Conservation (phyloP, 2,888 invertebrate genomes). For the Leptura quadrifasciata region DNA sequence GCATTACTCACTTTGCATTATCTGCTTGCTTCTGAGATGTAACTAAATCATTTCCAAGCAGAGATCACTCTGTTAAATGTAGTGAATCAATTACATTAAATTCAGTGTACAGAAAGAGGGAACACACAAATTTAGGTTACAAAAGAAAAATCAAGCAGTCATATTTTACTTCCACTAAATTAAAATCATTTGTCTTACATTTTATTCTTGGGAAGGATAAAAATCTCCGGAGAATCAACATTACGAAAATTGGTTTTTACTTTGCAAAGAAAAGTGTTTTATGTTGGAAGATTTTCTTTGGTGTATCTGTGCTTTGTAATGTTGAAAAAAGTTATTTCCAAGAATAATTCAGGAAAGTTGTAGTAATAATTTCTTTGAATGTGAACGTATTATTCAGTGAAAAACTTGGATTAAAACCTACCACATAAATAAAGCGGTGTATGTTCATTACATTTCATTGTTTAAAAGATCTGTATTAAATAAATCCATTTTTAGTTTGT, state of each 20-base stretch:
- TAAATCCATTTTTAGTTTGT: no score
- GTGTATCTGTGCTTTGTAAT: constrained; percentile 22
- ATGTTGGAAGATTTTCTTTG: constrained; percentile 13
- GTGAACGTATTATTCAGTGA: background rate
- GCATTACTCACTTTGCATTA: constrained; percentile 20
- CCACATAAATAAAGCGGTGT: no score
- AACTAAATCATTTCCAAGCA: constrained; percentile 24
- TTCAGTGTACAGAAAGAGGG: background rate
- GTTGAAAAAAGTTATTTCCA: constrained; percentile 6
- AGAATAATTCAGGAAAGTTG: constrained; percentile 3
- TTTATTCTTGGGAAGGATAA: constrained; percentile 20
- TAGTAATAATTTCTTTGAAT: background rate
- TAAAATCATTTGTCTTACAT: constrained; percentile 33
- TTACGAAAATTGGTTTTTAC: constrained; percentile 54
- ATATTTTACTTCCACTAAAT: constrained; percentile 41
- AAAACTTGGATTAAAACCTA: background rate
- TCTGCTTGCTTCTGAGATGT: background rate
- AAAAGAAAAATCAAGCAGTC: constrained; percentile 29
- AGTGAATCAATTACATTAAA: constrained; percentile 31
- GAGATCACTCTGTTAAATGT: constrained; percentile 33
- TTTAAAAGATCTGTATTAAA: no score
- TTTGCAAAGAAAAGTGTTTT: constrained; percentile 34
- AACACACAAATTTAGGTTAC: constrained; percentile 8
- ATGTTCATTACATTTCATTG: no score
- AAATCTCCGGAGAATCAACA: constrained; percentile 48